These are phyloP conservation scores for Phoenicopterus ruber DNA, from an alignment of 2,113 vertebrate species.

Conservation along the genomic window DNA sequence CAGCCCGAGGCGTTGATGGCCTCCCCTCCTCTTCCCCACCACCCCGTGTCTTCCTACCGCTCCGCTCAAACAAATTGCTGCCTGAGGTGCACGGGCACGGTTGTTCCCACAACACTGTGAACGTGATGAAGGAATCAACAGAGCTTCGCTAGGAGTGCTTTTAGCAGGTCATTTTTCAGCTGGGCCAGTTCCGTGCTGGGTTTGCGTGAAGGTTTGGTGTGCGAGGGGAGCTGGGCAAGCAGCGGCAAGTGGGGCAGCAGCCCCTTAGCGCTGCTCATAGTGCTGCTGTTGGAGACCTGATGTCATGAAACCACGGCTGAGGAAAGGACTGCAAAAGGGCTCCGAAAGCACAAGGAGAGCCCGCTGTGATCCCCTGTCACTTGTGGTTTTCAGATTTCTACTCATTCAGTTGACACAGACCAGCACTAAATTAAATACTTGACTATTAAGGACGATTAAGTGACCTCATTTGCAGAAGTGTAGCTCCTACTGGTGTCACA, in stretches of 20 bases:
- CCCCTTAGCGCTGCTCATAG: neutral
- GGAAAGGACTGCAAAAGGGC: neutral
- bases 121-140: neutral
- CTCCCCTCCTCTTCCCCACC: neutral
- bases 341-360: neutral
- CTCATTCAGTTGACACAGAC: neutral
- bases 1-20: fast-evolving
- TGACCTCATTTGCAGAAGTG: neutral
- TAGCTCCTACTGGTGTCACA: neutral
- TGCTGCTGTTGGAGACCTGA: neutral
- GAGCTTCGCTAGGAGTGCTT: neutral
- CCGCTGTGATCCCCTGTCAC: fast-evolving
- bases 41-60: fast-evolving
- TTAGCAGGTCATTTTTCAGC: neutral
- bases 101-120: neutral
- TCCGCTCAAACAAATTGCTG: neutral
- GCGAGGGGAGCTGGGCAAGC: neutral
- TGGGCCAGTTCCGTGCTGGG: fast-evolving
- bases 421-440: neutral
- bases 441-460: neutral
- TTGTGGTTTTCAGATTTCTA: neutral
- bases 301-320: neutral
- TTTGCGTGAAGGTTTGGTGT: neutral
- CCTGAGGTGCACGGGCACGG: fast-evolving
- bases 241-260: neutral